Conservation (phyloP, 2,797 vertebrate species). For the Benthosema pterotum region DNA sequence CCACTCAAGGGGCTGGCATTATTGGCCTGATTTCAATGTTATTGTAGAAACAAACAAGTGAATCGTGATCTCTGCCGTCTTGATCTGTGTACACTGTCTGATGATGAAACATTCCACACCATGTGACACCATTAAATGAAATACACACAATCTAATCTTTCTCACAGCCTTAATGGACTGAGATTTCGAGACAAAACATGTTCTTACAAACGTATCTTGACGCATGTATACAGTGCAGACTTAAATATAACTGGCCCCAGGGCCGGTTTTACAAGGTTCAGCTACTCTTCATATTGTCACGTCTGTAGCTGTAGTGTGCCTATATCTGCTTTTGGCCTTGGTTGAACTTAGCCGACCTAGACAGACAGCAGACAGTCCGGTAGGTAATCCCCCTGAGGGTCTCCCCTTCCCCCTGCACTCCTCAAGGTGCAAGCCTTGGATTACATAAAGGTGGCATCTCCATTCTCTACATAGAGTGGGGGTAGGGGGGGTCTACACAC, state of each 20-base stretch:
- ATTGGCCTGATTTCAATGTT: constrained; percentile 41
- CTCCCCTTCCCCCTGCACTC: constrained; percentile 26
- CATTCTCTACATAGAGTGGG: constrained; percentile 51
- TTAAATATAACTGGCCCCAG: constrained; percentile 22
- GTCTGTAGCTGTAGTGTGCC: constrained; percentile 30
- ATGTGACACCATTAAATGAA: constrained; percentile 24
- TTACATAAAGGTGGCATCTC: constrained; percentile 67
- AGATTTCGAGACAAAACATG: constrained; percentile 42
- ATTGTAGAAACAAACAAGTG: constrained; percentile 41
- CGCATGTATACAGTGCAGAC: constrained; percentile 15
- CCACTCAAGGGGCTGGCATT: constrained; percentile 44
- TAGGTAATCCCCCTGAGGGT: constrained; percentile 59
- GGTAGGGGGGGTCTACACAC: constrained; percentile 28
- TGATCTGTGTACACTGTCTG: constrained; percentile 17
- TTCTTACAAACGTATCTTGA: constrained; percentile 46
- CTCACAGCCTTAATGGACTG: background rate
- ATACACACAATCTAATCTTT: constrained; percentile 7
- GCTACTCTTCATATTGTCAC: background rate
- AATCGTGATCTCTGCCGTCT: constrained; percentile 16
- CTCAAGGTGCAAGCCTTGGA: constrained; percentile 52
- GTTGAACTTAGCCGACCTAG: constrained; percentile 31
- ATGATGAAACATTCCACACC: constrained; percentile 21
- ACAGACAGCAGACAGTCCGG: constrained; percentile 66
- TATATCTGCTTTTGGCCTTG: constrained; percentile 30
- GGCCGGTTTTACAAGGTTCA: constrained; percentile 26